A percentile compares a stretch with the other conserved stretches of the same genome.
Conservation (phyloP, 1,140 invertebrate genomes). For the Rhyacophila brunnea region DNA sequence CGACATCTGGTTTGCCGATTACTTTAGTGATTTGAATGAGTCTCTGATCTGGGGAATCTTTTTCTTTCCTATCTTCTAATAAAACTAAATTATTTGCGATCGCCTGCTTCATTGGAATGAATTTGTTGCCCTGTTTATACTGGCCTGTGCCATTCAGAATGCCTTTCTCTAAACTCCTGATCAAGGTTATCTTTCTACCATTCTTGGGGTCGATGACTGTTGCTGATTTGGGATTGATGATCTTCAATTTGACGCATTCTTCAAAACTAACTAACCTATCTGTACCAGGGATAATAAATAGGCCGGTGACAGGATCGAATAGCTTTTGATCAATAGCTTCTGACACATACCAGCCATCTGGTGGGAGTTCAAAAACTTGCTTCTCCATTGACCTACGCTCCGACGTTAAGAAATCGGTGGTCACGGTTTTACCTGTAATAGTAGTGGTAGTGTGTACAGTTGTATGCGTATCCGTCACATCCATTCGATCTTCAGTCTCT, state of each 20-base stretch:
- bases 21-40: constrained; percentile 63
- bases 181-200: constrained; percentile 67
- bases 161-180: constrained; percentile 73
- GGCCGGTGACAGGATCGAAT: constrained; percentile 77
- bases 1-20: constrained; percentile 62
- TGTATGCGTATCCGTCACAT: constrained; percentile 10
- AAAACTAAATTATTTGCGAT: constrained; percentile 68
- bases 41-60: constrained; percentile 53
- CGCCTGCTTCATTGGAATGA: constrained; percentile 76
- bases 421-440: constrained; percentile 45
- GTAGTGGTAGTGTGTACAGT: constrained; percentile 29
- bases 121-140: constrained; percentile 59
- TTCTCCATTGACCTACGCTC: constrained; percentile 40
- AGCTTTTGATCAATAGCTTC: constrained; percentile 75
- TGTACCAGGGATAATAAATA: constrained; percentile 85
- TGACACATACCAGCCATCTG: constrained; percentile 75
- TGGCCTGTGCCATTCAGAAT: constrained; percentile 77
- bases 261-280: constrained; percentile 82
- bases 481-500: constrained; percentile 13
- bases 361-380: constrained; percentile 64
- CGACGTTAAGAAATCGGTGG: constrained; percentile 49
- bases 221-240: constrained; percentile 81
- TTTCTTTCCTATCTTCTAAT: constrained; percentile 55
- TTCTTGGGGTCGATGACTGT: constrained; percentile 73
- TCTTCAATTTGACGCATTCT: constrained; percentile 81